phyloP scores from a whole-genome alignment of 2,113 vertebrate genomes.

The Ageneiosus marmoratus region DNA sequence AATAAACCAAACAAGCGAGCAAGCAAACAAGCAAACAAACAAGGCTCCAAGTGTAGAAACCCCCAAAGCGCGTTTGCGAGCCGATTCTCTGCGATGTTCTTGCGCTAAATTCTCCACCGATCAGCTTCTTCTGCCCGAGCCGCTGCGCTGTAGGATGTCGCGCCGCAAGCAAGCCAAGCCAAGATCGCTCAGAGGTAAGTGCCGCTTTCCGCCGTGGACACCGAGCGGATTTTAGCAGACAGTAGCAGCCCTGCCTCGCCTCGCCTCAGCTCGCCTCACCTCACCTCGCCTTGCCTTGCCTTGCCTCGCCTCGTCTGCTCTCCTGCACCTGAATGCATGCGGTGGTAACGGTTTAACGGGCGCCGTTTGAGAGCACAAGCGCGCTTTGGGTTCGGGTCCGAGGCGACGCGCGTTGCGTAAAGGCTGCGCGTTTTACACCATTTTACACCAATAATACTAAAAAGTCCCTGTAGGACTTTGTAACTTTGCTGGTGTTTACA shows the following conservation, averaged over 20 bases:
- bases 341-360: not conserved
- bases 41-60: not conserved
- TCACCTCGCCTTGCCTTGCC: not conserved
- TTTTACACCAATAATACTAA: conserved; percentile 11
- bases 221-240: not conserved
- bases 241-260: conserved; percentile 8
- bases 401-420: conserved; percentile 35
- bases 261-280: not conserved
- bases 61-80: not conserved
- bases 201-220: conserved; percentile 22
- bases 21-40: not conserved
- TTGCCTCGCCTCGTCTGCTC: not conserved
- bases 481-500: conserved; percentile 15
- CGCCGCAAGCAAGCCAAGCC: conserved; percentile 99
- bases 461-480: conserved; percentile 23
- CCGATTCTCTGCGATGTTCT: conserved; percentile 19
- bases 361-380: conserved; percentile 1
- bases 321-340: conserved; percentile 23
- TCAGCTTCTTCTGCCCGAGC: conserved; percentile 60
- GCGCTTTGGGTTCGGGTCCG: conserved; percentile 14
- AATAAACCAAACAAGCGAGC: not conserved
- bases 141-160: conserved; percentile 97
- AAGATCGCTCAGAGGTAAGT: conserved; percentile 99
- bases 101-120: conserved; percentile 11
- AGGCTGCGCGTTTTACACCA: conserved; percentile 30